A percentile compares a stretch with the other conserved stretches of the same genome.
phyloP scores from a whole-genome alignment of 92 coral and sea anemone genomes.

The Metridium senile region DNA sequence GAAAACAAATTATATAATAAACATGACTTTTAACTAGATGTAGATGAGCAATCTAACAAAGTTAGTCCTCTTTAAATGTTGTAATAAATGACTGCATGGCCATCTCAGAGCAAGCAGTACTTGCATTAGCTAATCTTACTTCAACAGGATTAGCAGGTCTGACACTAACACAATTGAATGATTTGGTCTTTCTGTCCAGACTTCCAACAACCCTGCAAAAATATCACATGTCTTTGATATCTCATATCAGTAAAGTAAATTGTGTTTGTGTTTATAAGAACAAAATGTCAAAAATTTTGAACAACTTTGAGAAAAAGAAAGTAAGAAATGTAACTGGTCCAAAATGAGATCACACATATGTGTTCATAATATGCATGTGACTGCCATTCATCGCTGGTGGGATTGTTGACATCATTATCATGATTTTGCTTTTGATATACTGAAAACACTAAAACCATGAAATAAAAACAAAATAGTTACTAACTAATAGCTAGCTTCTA shows the following conservation, averaged over 20 bases:
- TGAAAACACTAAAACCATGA: no score
- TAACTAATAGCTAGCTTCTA: no score
- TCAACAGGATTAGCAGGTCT: constrained; percentile 80
- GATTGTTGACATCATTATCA: no score
- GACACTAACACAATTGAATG: constrained; percentile 82
- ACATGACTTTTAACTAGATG: not conserved
- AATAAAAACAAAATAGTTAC: no score
- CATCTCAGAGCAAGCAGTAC: constrained; percentile 56
- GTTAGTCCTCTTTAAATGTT: constrained; percentile 72
- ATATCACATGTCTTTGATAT: not conserved
- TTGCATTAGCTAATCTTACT: constrained; percentile 31
- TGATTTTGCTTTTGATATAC: no score
- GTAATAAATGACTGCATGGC: constrained; percentile 73
- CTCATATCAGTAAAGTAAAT: not conserved
- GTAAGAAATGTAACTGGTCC: no score
- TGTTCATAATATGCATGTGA: no score
- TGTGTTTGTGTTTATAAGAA: not conserved
- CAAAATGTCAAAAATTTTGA: not conserved
- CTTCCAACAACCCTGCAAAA: constrained; percentile 78
- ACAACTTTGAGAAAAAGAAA: not conserved
- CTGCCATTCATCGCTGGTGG: no score
- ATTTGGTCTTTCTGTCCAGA: constrained; percentile 75
- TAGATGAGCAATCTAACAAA: not conserved
- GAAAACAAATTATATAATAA: not conserved
- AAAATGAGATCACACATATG: no score